Conservation (phyloP, 1,140 invertebrate genomes). For the Bombus impatiens region DNA sequence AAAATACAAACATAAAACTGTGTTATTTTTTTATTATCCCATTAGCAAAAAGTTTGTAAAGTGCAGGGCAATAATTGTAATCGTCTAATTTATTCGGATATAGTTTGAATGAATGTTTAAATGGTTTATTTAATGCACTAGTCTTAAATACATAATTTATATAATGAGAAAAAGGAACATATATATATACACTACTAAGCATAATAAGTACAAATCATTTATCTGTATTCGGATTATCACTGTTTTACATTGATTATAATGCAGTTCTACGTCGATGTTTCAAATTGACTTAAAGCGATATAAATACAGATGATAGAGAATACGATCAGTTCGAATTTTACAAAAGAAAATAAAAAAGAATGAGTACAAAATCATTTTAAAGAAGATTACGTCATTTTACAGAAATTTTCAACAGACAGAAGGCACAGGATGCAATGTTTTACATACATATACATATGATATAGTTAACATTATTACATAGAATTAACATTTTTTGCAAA, state of each 20-base stretch:
- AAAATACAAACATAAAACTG: constrained; percentile 66
- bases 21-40: not conserved
- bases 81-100: not conserved
- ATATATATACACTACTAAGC: constrained; percentile 27
- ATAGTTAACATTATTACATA: constrained; percentile 33
- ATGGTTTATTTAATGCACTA: constrained; percentile 68
- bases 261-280: constrained; percentile 10
- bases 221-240: constrained; percentile 19
- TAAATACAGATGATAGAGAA: constrained; percentile 26
- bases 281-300: constrained; percentile 2
- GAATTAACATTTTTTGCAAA: constrained; percentile 31
- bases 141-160: constrained; percentile 68
- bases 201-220: constrained; percentile 44
- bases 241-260: constrained; percentile 8
- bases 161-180: constrained; percentile 43
- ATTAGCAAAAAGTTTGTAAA: not conserved
- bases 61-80: not conserved
- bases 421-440: constrained; percentile 56
- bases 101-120: constrained; percentile 17
- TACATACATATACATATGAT: constrained; percentile 32
- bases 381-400: constrained; percentile 31
- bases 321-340: not conserved
- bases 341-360: constrained; percentile 11
- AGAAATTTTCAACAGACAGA: constrained; percentile 47
- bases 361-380: constrained; percentile 36